These are phyloP conservation scores for Burhinus oedicnemus DNA, from an alignment of 2,113 vertebrate species.

Conservation along the genomic window DNA sequence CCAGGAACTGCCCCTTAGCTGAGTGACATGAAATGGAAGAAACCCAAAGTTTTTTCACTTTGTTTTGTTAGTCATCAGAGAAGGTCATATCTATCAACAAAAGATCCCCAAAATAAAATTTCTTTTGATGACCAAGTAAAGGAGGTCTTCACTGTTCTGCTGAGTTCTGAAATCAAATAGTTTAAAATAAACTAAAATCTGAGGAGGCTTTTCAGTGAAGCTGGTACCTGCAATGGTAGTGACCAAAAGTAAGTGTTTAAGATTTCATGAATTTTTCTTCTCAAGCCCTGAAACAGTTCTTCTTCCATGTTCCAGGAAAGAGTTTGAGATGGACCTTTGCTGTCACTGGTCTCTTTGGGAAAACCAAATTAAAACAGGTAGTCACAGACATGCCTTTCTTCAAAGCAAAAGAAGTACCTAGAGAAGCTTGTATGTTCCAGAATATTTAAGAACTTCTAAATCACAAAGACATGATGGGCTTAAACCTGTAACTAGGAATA, in stretches of 20 bases:
- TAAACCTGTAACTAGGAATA: background rate
- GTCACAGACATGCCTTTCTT: background rate
- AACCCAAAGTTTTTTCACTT: background rate
- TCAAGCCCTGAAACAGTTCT: background rate
- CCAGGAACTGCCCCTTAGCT: background rate
- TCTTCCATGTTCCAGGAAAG: background rate
- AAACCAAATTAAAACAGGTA: background rate
- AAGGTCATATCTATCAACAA: background rate
- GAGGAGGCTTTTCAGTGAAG: background rate
- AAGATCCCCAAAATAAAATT: background rate
- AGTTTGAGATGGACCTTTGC: background rate
- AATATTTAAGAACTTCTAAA: background rate
- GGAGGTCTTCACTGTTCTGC: background rate
- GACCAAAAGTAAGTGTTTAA: background rate
- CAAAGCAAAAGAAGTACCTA: background rate
- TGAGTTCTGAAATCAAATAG: background rate
- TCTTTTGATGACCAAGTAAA: background rate
- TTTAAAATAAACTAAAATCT: background rate
- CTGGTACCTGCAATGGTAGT: background rate
- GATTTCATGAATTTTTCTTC: background rate
- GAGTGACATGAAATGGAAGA: background rate
- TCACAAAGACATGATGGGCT: background rate
- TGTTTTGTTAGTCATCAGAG: background rate
- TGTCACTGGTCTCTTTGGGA: background rate
- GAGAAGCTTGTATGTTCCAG: background rate